phyloP scores from a whole-genome alignment of 2,888 invertebrate species.

The Gandaritis pyraliata region DNA sequence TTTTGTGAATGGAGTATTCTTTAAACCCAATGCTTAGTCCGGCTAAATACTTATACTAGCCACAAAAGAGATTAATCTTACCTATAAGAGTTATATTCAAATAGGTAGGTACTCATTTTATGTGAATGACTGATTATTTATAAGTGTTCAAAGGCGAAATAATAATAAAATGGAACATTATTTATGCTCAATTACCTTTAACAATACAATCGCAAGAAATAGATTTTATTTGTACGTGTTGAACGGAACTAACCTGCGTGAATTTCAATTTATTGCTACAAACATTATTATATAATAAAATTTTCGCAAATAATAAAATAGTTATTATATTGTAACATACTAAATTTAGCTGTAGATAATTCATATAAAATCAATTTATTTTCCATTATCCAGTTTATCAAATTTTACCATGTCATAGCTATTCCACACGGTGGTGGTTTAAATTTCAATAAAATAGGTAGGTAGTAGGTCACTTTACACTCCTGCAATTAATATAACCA shows the following conservation, averaged over 20 bases:
- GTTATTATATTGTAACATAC: not conserved
- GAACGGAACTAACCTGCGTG: conserved; percentile 33
- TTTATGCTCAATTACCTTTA: conserved; percentile 40
- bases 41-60: conserved; percentile 6
- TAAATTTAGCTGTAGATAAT: too few species aligned
- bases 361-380: too few species aligned
- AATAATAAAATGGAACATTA: conserved; percentile 35
- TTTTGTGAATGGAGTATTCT: conserved; percentile 44
- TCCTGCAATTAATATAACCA: too few species aligned
- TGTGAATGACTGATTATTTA: conserved; percentile 31
- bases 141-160: conserved; percentile 32
- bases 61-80: not conserved
- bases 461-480: too few species aligned
- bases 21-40: conserved; percentile 21
- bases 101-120: not conserved
- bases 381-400: too few species aligned
- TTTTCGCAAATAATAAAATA: not conserved
- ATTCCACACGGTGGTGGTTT: too few species aligned
- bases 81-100: not conserved
- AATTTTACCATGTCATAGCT: too few species aligned
- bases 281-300: not conserved
- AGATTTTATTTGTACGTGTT: conserved; percentile 28
- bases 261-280: conserved; percentile 50
- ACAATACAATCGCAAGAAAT: conserved; percentile 37
- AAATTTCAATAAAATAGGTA: too few species aligned